A percentile compares a stretch with the other conserved stretches of the same genome.
Evolutionary conservation across 2,888 invertebrate genomes (phyloP).

Genomic region (Icerya purchasi): DNA sequence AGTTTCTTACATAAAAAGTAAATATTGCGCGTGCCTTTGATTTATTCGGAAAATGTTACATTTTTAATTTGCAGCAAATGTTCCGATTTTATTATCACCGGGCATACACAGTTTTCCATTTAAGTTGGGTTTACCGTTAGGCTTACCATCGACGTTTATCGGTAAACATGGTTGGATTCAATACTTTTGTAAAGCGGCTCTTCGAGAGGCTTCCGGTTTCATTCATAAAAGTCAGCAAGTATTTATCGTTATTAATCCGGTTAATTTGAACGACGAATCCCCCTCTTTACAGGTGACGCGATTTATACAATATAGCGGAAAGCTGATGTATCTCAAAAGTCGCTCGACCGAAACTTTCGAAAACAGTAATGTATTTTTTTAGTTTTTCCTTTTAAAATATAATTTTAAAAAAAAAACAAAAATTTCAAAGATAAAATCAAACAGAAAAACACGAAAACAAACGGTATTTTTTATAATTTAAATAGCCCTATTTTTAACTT

Average conservation of each 20-base stretch:
- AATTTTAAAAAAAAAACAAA: too few species aligned
- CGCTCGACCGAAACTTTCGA: too few species aligned
- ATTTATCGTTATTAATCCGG: conserved; percentile 92
- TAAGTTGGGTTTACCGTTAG: conserved; percentile 71
- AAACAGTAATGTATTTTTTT: conserved; percentile 28
- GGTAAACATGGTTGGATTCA: conserved; percentile 91
- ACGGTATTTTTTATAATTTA: too few species aligned
- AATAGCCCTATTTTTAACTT: too few species aligned
- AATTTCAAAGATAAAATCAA: too few species aligned
- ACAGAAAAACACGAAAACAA: too few species aligned
- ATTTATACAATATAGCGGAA: too few species aligned
- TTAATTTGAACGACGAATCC: conserved; percentile 75
- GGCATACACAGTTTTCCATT: conserved; percentile 91
- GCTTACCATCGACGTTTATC: conserved; percentile 75
- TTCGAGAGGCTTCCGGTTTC: conserved; percentile 67
- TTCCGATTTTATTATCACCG: conserved; percentile 61
- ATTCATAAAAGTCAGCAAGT: conserved; percentile 91
- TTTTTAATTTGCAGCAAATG: conserved; percentile 48
- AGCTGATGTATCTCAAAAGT: too few species aligned
- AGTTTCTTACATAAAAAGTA: background rate
- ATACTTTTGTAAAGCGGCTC: conserved; percentile 76
- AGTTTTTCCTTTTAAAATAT: background rate
- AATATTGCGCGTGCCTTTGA: too few species aligned
- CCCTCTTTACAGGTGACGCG: conserved; percentile 65
- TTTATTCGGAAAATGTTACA: too few species aligned